These are phyloP conservation scores for Eurypyga helias DNA, from an alignment of 2,113 vertebrate genomes.

Conservation along the genomic window DNA sequence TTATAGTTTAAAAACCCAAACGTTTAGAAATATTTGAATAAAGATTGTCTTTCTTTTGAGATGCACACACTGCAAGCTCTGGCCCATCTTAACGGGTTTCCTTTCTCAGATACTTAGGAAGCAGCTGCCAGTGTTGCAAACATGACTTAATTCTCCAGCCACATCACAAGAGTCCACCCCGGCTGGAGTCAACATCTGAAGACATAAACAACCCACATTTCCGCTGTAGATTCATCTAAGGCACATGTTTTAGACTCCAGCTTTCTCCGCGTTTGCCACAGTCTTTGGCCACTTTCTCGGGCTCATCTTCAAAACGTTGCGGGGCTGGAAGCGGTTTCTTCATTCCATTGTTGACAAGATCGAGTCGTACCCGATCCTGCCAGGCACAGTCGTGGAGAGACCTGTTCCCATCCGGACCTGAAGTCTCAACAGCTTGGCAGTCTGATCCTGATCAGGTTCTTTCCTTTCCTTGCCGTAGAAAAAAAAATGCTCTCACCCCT, in stretches of 20 bases:
- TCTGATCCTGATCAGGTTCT: not conserved
- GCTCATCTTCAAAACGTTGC: not conserved
- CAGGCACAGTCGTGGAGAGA: not conserved
- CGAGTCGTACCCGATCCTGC: not conserved
- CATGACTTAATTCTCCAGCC: constrained; percentile 44
- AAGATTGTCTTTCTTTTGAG: not conserved
- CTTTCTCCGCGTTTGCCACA: constrained; percentile 12
- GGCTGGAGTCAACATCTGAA: constrained; percentile 19
- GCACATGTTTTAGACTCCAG: not conserved
- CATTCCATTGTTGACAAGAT: not conserved
- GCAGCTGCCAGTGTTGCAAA: constrained; percentile 50
- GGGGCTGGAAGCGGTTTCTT: not conserved
- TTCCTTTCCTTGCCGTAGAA: not conserved
- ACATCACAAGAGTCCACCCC: constrained; percentile 58
- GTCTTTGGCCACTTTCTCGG: not conserved
- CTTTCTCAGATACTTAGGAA: not conserved
- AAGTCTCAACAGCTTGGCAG: not conserved
- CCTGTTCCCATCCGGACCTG: not conserved
- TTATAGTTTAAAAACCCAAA: not conserved
- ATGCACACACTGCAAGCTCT: not conserved
- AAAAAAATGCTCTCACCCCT: not conserved
- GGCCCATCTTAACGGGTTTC: not conserved
- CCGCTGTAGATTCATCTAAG: not conserved
- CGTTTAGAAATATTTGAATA: not conserved
- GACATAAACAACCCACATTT: constrained; percentile 27